A percentile compares a stretch with the other conserved stretches of the same genome.
Evolutionary conservation across 2,797 vertebrate genomes (phyloP).

Genomic region (Euphonia xanthogaster): DNA sequence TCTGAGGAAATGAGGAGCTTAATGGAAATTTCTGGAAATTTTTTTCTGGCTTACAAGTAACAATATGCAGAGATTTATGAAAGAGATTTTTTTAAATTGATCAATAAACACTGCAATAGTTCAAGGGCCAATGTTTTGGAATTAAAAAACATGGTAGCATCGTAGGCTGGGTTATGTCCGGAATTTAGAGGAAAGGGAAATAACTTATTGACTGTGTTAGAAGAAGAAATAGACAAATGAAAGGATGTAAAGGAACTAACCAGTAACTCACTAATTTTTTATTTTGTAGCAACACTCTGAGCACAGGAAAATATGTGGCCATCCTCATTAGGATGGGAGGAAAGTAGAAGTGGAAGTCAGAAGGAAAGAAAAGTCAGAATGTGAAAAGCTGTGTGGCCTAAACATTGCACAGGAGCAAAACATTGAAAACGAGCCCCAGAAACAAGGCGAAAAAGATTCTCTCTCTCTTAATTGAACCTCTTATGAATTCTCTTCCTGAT

Average conservation of each 20-base stretch:
- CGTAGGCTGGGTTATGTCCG: fast-evolving
- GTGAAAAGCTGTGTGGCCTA: not conserved
- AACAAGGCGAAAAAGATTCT: not conserved
- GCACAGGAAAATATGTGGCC: not conserved
- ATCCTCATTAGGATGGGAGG: not conserved
- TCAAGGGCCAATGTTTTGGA: not conserved
- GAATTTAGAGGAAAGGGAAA: not conserved
- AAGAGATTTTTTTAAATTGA: not conserved
- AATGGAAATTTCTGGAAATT: not conserved
- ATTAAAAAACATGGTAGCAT: not conserved
- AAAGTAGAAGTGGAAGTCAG: not conserved
- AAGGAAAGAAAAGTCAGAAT: not conserved
- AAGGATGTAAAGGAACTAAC: not conserved
- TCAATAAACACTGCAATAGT: not conserved
- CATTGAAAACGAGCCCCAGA: not conserved
- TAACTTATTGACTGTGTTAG: not conserved
- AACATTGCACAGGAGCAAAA: not conserved
- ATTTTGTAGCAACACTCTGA: not conserved
- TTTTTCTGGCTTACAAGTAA: not conserved
- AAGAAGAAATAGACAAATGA: not conserved
- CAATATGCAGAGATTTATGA: not conserved
- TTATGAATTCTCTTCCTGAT: not conserved
- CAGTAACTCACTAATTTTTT: not conserved
- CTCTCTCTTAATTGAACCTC: not conserved
- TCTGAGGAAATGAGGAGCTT: not conserved